Base-by-base conservation (phyloP, 2,113 vertebrate species). In the Danionella cerebrum region DNA sequence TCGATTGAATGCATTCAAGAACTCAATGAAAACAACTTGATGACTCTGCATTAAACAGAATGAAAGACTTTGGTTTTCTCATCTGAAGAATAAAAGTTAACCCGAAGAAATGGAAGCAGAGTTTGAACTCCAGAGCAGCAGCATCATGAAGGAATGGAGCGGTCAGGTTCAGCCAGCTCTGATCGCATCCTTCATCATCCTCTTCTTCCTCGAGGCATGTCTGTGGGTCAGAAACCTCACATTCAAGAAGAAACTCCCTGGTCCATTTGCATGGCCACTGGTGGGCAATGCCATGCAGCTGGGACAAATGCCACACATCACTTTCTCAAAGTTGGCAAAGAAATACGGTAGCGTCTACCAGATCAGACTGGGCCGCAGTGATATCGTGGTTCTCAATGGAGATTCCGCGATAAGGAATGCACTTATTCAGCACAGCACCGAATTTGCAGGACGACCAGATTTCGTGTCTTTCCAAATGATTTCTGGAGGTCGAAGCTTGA, bases 381-480 rank as follows among this genome's bases (percentile, higher is more conserved):
- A 86, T 21, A 78, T 92, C 1, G 89, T 93, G 83, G 92, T 94
- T 29, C 85, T 94, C 36, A 92, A 90, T 22, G 90, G 91, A 27
- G 86, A 87, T 33, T 67, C 53, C 1, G 83, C 80, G 4, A 93
- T 94, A 53, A 85, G 83, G 25, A 77, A 89, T 69, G 91, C 92
- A 1, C 79, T 94, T 51, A 72, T 94, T 22, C 79, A 86, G 53
- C 81, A 82, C 75, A 84, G 88, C 59, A 69, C 59, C 1, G 89
- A 86, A 29, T 94, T 94, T 68, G 91, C 92, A 9, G 91, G 91
- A 57, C 83, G 91, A 79, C 92, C 92, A 0, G 88, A 93, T 53
- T 94, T 94, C 76, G 74, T 79, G 0, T 93, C 91, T 6, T 94
- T 93, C 73, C 76, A 79, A 73, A 72, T 88, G 65, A 74, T 94